These are phyloP conservation scores for Scarus forsteni DNA, from an alignment of 2,797 vertebrate genomes.

Conservation along the genomic window DNA sequence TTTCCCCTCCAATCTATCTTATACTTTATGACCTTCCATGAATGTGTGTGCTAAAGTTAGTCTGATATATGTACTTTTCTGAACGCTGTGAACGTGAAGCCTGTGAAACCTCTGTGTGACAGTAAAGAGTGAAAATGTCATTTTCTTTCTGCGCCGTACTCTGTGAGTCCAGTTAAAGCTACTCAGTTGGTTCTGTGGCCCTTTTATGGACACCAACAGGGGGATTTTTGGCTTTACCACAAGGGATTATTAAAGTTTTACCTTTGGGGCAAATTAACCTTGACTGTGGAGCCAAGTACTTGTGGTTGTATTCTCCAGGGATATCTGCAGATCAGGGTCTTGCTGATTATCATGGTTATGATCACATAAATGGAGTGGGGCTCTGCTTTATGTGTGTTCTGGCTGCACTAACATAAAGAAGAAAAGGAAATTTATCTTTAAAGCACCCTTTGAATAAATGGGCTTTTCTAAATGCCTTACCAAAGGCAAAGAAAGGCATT, in stretches of 20 bases:
- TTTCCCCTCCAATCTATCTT: conserved; percentile 16
- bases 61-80: conserved; percentile 24
- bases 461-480: neutral
- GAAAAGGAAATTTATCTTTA: neutral
- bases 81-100: conserved; percentile 39
- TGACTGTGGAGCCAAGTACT: conserved; percentile 22
- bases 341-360: conserved; percentile 15
- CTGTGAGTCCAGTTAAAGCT: conserved; percentile 9
- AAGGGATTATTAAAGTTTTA: conserved; percentile 9
- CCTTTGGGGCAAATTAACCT: conserved; percentile 44
- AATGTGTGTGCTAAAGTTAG: conserved; percentile 16
- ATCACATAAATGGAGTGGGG: neutral
- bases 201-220: conserved; percentile 31
- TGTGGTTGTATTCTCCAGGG: neutral
- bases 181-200: conserved; percentile 22
- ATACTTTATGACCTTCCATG: conserved; percentile 16
- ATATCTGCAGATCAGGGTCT: conserved; percentile 14
- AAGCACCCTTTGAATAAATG: neutral
- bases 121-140: conserved; percentile 34
- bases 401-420: neutral
- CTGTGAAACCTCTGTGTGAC: conserved; percentile 11
- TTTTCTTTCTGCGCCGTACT: conserved; percentile 5
- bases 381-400: neutral
- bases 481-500: neutral
- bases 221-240: conserved; percentile 18